These are phyloP conservation scores for Salminus brasiliensis DNA, from an alignment of 2,113 vertebrate species.

Conservation along the genomic window DNA sequence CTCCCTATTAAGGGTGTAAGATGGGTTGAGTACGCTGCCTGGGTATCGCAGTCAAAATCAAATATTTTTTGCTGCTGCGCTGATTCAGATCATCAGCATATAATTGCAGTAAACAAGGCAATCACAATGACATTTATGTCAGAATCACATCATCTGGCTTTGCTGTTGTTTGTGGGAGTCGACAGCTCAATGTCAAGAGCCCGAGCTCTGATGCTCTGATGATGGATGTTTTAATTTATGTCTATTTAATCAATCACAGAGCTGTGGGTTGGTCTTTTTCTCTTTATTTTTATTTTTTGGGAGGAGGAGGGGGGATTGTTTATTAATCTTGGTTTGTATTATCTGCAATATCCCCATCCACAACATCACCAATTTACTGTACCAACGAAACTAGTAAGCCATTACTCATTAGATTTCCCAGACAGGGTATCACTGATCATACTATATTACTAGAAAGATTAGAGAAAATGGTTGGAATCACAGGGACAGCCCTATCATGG, in stretches of 20 bases:
- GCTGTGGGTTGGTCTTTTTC: neutral
- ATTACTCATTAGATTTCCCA: no score
- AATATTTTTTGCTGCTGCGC: neutral
- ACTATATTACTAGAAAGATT: no score
- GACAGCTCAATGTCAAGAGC: neutral
- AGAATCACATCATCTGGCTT: neutral
- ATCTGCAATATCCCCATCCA: no score
- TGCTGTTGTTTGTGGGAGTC: neutral
- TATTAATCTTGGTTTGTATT: no score
- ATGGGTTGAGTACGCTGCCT: neutral
- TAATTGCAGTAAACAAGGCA: neutral
- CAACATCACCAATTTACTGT: no score
- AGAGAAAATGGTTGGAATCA: no score
- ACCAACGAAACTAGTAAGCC: no score
- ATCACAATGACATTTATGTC: neutral
- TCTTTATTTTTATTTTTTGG: neutral
- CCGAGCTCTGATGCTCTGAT: neutral
- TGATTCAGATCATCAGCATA: neutral
- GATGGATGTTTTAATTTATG: neutral
- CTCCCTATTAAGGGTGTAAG: no score
- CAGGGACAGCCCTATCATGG: no score
- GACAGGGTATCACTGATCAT: no score
- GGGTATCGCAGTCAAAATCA: neutral
- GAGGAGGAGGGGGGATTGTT: no score
- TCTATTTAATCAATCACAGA: neutral